A percentile compares a stretch with the other conserved stretches of the same genome.
Conservation (phyloP, 2,113 vertebrate genomes). For the Isurus oxyrinchus region DNA sequence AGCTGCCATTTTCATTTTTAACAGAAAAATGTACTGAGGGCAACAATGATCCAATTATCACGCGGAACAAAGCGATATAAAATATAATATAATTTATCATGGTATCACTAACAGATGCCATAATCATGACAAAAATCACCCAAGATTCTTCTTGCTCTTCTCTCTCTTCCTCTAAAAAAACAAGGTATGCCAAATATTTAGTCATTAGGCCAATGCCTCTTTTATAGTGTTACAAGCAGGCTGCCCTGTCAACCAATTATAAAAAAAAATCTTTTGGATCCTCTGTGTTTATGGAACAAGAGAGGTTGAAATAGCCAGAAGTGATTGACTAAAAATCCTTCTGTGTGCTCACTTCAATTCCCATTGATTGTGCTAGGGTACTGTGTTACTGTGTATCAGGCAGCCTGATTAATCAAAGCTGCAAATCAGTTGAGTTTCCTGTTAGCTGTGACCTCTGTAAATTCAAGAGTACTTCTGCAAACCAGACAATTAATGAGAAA, state of each 20-base stretch:
- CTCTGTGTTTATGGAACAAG: not conserved
- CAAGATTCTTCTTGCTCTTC: not conserved
- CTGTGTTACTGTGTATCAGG: not conserved
- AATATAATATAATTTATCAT: not conserved
- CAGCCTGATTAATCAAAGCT: conserved; percentile 2
- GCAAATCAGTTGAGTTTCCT: not conserved
- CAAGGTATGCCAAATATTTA: not conserved
- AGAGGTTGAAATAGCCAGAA: not conserved
- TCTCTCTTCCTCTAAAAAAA: not conserved
- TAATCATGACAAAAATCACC: not conserved
- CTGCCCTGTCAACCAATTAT: not conserved
- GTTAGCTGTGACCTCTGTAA: not conserved
- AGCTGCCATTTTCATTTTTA: not conserved
- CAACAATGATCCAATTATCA: not conserved
- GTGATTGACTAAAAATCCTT: not conserved
- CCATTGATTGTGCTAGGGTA: not conserved
- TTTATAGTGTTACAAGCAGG: not conserved
- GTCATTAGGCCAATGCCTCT: not conserved
- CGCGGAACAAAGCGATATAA: not conserved
- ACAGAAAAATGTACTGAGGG: not conserved
- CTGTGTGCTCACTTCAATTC: conserved; percentile 12
- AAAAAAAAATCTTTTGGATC: conserved; percentile 7
- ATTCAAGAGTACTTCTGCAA: not conserved
- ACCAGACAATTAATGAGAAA: not conserved
- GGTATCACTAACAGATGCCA: no score